A percentile compares a stretch with the other conserved stretches of the same genome.
These are phyloP conservation scores for Sula dactylatra DNA, from an alignment of 2,113 vertebrate species.

Conservation along the genomic window DNA sequence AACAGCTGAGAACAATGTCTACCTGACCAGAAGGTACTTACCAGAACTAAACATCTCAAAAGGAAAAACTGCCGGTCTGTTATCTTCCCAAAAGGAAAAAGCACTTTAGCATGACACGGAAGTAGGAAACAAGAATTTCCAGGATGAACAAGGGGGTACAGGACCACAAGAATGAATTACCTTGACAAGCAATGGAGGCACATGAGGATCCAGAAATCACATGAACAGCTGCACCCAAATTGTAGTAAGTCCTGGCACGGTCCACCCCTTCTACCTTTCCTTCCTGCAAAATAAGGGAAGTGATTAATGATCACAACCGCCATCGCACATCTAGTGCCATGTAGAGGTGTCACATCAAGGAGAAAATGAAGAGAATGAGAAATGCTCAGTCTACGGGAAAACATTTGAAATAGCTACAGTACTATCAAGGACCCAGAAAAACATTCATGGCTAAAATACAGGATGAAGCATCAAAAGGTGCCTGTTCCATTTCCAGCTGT, in stretches of 20 bases:
- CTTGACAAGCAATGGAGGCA: background rate
- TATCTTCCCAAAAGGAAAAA: background rate
- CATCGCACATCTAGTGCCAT: background rate
- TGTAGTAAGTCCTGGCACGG: background rate
- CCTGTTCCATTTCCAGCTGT: background rate
- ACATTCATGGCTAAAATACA: background rate
- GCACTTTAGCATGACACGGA: background rate
- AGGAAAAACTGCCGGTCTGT: background rate
- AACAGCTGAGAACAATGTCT: background rate
- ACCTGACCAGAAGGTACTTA: background rate
- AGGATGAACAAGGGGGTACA: background rate
- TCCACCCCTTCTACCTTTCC: background rate
- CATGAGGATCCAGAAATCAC: background rate
- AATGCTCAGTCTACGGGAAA: background rate
- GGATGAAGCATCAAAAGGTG: background rate
- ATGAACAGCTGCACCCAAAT: accelerated
- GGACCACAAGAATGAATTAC: background rate
- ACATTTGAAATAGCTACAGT: background rate
- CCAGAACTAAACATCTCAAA: background rate
- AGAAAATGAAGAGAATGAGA: background rate
- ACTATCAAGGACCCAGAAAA: background rate
- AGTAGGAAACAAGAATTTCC: background rate
- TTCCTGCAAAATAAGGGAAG: background rate
- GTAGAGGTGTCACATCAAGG: background rate
- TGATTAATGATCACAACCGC: background rate